Evolutionary conservation across 1,140 invertebrate species (phyloP).

Genomic region (Sinella curviseta): DNA sequence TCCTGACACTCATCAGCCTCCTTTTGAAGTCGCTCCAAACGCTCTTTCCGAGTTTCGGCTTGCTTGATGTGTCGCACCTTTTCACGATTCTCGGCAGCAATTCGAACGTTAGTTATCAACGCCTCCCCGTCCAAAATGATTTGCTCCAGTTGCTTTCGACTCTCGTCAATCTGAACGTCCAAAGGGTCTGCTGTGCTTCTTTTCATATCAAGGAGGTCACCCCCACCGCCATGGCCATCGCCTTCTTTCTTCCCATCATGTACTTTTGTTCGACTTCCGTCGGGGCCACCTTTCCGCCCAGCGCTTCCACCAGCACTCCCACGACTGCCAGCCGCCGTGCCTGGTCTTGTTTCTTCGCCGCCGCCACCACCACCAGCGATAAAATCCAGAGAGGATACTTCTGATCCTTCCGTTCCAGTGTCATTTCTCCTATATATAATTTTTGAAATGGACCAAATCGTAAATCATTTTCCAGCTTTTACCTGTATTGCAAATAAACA

Average conservation of each 20-base stretch:
- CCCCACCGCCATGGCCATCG: neutral
- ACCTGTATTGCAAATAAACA: conserved; percentile 3
- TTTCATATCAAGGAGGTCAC: neutral
- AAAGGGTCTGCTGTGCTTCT: conserved; percentile 3
- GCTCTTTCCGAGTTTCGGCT: conserved; percentile 29
- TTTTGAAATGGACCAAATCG: neutral
- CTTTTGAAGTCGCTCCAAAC: conserved; percentile 28
- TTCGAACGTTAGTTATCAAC: conserved; percentile 46
- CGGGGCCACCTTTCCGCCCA: too few species aligned
- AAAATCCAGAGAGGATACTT: conserved; percentile 27
- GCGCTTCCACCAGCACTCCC: neutral
- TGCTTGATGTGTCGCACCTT: conserved; percentile 28
- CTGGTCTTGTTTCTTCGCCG: neutral
- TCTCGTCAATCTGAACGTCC: conserved; percentile 39
- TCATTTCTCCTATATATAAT: neutral
- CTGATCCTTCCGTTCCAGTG: neutral
- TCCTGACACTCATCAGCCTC: conserved; percentile 43
- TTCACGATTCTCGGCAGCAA: conserved; percentile 46
- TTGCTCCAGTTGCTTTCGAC: conserved; percentile 41
- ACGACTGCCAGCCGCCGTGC: neutral
- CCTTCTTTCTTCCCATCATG: neutral
- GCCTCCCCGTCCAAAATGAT: conserved; percentile 43
- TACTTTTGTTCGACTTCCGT: too few species aligned
- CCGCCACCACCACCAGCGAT: too few species aligned
- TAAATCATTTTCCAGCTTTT: too few species aligned